Conservation (phyloP, 2,113 vertebrate species). For the Bettongia penicillata region DNA sequence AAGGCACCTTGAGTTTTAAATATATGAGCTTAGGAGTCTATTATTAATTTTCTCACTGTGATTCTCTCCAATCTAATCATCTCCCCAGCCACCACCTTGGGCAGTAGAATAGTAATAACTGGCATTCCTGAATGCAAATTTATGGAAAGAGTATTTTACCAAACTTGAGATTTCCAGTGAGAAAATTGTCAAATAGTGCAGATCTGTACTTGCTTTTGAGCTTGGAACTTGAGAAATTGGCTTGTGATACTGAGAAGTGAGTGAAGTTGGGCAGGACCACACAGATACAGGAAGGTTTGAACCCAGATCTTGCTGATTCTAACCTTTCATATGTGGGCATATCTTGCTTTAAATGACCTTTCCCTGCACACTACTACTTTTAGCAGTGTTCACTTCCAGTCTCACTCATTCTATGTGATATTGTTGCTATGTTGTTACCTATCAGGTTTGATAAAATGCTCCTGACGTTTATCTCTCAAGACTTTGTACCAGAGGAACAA, state of each 20-base stretch:
- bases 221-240: neutral
- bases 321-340: neutral
- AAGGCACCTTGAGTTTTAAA: neutral
- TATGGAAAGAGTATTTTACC: neutral
- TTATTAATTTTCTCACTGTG: neutral
- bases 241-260: neutral
- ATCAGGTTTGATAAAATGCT: constrained; percentile 26
- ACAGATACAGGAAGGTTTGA: neutral
- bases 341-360: constrained; percentile 10
- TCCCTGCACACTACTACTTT: neutral
- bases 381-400: constrained; percentile 43
- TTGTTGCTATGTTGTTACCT: constrained; percentile 41
- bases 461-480: constrained; percentile 12
- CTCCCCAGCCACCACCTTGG: neutral
- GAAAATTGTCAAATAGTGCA: neutral
- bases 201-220: neutral
- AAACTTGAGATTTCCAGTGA: neutral
- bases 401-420: constrained; percentile 38
- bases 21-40: neutral
- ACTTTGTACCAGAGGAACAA: constrained; percentile 51
- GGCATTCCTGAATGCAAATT: too few species aligned
- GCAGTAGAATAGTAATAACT: neutral
- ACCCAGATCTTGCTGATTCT: neutral
- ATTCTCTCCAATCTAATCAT: neutral
- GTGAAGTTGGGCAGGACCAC: neutral